These are phyloP conservation scores for Drepana falcataria DNA, from an alignment of 2,888 invertebrate genomes.

Conservation along the genomic window DNA sequence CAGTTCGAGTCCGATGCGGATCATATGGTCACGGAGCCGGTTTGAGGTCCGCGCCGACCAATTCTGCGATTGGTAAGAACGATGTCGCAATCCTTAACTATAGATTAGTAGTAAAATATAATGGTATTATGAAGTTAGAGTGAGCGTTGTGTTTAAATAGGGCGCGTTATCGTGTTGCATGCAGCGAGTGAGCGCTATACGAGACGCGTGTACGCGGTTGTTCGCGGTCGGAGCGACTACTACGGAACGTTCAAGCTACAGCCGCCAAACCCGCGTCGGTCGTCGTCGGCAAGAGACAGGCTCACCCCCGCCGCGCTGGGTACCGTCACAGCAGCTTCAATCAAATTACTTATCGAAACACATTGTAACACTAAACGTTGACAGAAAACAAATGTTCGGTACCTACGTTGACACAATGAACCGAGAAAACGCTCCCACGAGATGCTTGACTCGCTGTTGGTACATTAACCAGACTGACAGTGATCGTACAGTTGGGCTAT, in stretches of 20 bases:
- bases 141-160: conserved; percentile 55
- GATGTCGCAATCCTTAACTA: conserved; percentile 21
- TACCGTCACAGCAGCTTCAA: conserved; percentile 45
- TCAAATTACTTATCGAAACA: conserved; percentile 65
- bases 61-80: conserved; percentile 25
- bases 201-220: conserved; percentile 50
- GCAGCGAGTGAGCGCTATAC: conserved; percentile 20
- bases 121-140: conserved; percentile 45
- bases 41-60: conserved; percentile 32
- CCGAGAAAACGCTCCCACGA: conserved; percentile 50
- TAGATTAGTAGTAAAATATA: conserved; percentile 32
- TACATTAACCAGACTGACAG: conserved; percentile 19
- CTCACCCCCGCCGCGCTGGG: conserved; percentile 36
- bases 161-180: conserved; percentile 58
- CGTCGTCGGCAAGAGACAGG: conserved; percentile 20
- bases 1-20: conserved; percentile 40
- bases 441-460: conserved; percentile 43
- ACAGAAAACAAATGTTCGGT: conserved; percentile 48
- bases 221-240: conserved; percentile 61
- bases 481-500: neutral
- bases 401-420: conserved; percentile 37
- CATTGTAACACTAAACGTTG: conserved; percentile 43
- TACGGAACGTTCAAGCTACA: neutral
- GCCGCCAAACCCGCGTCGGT: conserved; percentile 13
- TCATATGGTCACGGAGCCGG: conserved; percentile 68